Base-by-base conservation (phyloP, 2,797 vertebrate genomes). In the Pseudomugil tenellus region DNA sequence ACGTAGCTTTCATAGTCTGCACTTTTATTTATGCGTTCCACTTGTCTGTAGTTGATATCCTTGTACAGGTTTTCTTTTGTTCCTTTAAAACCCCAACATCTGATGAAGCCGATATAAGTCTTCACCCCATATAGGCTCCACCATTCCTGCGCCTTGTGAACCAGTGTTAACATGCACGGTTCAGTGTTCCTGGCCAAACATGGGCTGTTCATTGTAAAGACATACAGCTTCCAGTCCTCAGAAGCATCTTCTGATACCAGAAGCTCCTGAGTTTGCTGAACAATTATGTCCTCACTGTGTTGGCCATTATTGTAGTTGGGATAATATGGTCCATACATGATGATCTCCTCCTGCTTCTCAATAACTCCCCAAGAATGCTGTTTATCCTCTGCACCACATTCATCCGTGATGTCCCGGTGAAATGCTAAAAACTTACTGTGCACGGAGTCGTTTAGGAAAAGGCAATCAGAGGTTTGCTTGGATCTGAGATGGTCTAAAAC, bases 71-170 rank as follows among this genome's bases (percentile, higher is more conserved):
- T 83, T 72, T 91, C 87, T 79, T 91, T 92, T n/a, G 51, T 56
- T 66, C 84, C 87, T 73, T 79, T 92, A 56, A 92, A 92, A 37
- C 89, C 87, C 89, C 89, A 92, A 14, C 80, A 84, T 65, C 72
- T 92, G 23, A 59, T 12, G 63, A 70, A 91, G 17, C 90, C 87
- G 55, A 91, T 63, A 37, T 83, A 55, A 52, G 87, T 90, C 67
- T 74, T 92, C 0, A 91, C 76, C 17, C 84, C 66, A 25, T 87
- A 83, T n/a, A 54, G 1, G 2, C 19, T 72, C 87, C 85, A 87
- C 90, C 89, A 88, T 52, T 85, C 72, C 7, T 67, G 70, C 48
- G 89, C 86, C 64, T 85, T 91, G 11, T 37, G 64, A 3, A 87
- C 75, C 57, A 91, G 57, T 39, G 79, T 89, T 1, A 92, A 29